Base-by-base conservation (phyloP, 2,113 vertebrate genomes). In the Esox niger region DNA sequence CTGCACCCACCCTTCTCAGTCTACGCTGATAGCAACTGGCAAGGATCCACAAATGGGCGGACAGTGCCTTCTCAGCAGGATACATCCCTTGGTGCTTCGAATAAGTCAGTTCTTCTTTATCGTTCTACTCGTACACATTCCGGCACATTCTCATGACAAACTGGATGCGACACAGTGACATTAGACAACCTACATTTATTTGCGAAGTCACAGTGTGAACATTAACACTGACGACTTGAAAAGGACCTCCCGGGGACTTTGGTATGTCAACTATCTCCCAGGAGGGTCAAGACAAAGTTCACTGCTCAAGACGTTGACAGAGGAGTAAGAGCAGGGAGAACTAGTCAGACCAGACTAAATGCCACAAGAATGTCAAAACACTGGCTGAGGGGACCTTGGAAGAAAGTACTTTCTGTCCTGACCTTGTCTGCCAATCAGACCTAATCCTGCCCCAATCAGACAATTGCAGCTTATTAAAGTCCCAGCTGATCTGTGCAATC, bases 311-410 rank as follows among this genome's bases (percentile, higher is more conserved):
- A 82, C 59, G 46, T 65, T 71, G 49, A 72, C 68, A 75, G 52
- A 11, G 17, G 54, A 64, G 62, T 26, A 65, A 74, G 75, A 35
- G 59, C 35, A 73, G 35, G 77, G 60, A 32, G 52, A 61, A 70
- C 70, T 74, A 63, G 64, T 76, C 30, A 27, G 66, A 78, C 66
- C 84, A n/a, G n/a, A n/a, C n/a, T n/a, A n/a, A n/a, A n/a, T n/a
- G n/a, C n/a, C n/a, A 87, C 27, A 64, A 30, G 89, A 91, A 90
- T 90, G 88, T 83, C 89, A 90, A 30, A 62, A 64, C 55, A 0
- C 15, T 71, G 69, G 68, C 33, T 69, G 4, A 26, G 76, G 69
- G 78, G 52, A 70, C 76, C 65, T 23, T 17, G 60, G 76, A 68
- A 64, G 71, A 67, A 23, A 21, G 26, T 3, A 58, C 66, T 8